Base-by-base conservation (phyloP, 2,797 vertebrate species). In the Chaenodraco wilsoni region DNA sequence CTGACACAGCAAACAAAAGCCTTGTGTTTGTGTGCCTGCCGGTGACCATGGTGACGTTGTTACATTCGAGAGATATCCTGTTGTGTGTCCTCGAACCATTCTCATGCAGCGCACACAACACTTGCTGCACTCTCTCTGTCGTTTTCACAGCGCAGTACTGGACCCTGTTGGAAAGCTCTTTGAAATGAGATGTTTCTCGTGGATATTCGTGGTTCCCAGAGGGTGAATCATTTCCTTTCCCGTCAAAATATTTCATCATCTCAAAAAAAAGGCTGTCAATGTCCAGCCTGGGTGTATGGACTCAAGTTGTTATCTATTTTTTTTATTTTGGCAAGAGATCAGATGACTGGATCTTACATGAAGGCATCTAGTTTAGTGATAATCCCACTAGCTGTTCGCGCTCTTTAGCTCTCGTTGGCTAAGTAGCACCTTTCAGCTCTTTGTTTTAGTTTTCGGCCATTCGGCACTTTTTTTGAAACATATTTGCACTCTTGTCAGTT, bases 1-100 rank as follows among this genome's bases (percentile, higher is more conserved):
- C 44, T 74, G 58, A 72, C 78, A 68, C 31, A 56, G 45, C 37
- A 82, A 72, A 80, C 64, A 74, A 56, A 78, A 58, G 16, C n/a
- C 4, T n/a, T 54, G 27, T 75, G 65, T 84, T 49, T 64, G 41
- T 62, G 19, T 15, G 33, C 40, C 64, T 52, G 69, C 64, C 27
- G 46, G 59, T 57, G 50, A 50, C 55, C 43, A 45, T 41, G 49
- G 62, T 51, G 66, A 69, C 58, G 5, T 50, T 58, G n/a, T 40
- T 56, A 49, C 3, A 19, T 57, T 65, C 40, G 41, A 49, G 58
- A 63, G 65, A 46, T 19, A 33, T 50, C 49, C 75, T 61, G 57
- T 50, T 46, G 62, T 58, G 46, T 44, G 44, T 76, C 61, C 23
- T 74, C 56, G 21, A 21, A 12, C 23, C 2, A 27, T 1, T 52